Conservation (phyloP, 2,888 invertebrate genomes). For the Harpalus rubripes region DNA sequence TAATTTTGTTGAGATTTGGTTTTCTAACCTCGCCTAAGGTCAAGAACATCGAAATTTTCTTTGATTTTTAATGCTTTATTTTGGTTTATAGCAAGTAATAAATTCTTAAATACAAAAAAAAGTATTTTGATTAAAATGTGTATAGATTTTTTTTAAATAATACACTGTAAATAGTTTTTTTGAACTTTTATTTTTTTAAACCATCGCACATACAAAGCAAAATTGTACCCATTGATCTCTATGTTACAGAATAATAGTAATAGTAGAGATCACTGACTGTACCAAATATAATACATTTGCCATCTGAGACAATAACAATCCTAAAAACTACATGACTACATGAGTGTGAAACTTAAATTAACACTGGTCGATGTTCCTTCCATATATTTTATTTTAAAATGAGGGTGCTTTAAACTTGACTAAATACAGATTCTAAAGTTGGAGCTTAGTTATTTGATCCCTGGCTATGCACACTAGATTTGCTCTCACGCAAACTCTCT, state of each 20-base stretch:
- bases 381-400: not conserved
- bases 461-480: constrained; percentile 85
- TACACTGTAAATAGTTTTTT: not conserved
- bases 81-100: not conserved
- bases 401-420: constrained; percentile 10
- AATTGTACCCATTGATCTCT: no score
- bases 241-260: no score
- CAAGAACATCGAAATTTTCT: constrained; percentile 13
- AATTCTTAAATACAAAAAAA: not conserved
- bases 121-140: no score
- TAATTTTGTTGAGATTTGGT: not conserved
- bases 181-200: not conserved
- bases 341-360: constrained; percentile 9
- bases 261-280: no score
- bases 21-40: not conserved
- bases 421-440: constrained; percentile 8
- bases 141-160: not conserved
- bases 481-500: constrained; percentile 90
- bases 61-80: not conserved
- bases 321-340: constrained; percentile 16
- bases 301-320: constrained; percentile 1
- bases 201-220: no score
- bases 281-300: no score
- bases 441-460: constrained; percentile 39
- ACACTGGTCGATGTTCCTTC: not conserved